These are phyloP conservation scores for Drosophila sechellia DNA, from an alignment of 1,140 invertebrate genomes.

Conservation along the genomic window DNA sequence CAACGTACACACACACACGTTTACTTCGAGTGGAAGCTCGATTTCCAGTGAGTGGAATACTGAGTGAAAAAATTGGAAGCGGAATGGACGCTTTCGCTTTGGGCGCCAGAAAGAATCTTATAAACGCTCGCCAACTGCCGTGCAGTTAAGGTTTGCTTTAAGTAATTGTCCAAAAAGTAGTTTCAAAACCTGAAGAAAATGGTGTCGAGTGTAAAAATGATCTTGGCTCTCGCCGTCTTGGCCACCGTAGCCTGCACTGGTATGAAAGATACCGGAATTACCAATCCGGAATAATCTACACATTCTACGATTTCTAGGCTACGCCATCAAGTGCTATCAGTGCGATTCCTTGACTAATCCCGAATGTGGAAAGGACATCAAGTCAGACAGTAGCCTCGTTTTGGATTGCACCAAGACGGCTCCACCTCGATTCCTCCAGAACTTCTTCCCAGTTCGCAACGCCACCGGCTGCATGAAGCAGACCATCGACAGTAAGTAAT, in stretches of 20 bases:
- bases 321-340: slow-evolving; percentile 75
- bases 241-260: slow-evolving; percentile 68
- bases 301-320: slow-evolving; percentile 36
- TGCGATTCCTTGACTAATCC: slow-evolving; percentile 61
- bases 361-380: slow-evolving; percentile 71
- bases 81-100: slow-evolving; percentile 20
- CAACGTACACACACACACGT: slow-evolving; percentile 27
- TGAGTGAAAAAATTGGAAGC: slow-evolving; percentile 7
- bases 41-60: slow-evolving; percentile 15
- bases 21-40: slow-evolving; percentile 20
- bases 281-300: neutral
- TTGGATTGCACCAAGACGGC: slow-evolving; percentile 58
- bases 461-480: slow-evolving; percentile 82
- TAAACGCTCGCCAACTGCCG: slow-evolving; percentile 37
- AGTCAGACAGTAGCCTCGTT: slow-evolving; percentile 46
- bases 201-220: slow-evolving; percentile 64
- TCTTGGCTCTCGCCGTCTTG: slow-evolving; percentile 64
- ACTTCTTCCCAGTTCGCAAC: slow-evolving; percentile 56
- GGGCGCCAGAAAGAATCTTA: slow-evolving; percentile 10
- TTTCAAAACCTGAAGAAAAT: slow-evolving; percentile 58
- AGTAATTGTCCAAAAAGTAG: slow-evolving; percentile 2
- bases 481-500: slow-evolving; percentile 70
- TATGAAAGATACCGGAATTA: slow-evolving; percentile 17
- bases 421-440: slow-evolving; percentile 62
- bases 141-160: slow-evolving; percentile 37